A percentile compares a stretch with the other conserved stretches of the same genome.
These are phyloP conservation scores for Siderastrea radians DNA, from an alignment of 92 coral and sea anemone genomes.

Conservation along the genomic window DNA sequence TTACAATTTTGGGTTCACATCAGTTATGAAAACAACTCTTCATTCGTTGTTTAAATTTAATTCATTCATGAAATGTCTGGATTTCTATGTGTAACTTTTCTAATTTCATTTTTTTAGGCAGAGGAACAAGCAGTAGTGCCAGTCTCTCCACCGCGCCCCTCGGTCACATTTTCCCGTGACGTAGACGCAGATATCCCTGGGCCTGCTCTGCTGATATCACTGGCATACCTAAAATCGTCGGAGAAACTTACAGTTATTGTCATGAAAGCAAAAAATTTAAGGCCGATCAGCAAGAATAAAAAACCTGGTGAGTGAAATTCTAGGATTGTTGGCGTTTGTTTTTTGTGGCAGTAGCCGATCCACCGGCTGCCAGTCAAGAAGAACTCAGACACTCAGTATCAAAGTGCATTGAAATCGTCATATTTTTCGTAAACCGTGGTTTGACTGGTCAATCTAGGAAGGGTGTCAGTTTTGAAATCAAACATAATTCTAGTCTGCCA, in stretches of 20 bases:
- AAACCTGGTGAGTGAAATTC: constrained; percentile 79
- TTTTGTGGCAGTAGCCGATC: too few species aligned
- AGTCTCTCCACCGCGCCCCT: constrained; percentile 61
- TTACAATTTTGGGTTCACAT: too few species aligned
- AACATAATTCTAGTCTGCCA: too few species aligned
- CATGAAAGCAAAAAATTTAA: constrained; percentile 89
- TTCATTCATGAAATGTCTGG: neutral
- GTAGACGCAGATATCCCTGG: constrained; percentile 36
- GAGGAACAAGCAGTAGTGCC: constrained; percentile 45
- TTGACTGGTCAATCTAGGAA: too few species aligned
- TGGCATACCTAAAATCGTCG: constrained; percentile 88
- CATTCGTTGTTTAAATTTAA: too few species aligned
- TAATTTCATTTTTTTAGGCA: neutral
- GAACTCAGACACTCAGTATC: too few species aligned
- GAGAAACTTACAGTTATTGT: constrained; percentile 90
- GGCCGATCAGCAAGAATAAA: constrained; percentile 71
- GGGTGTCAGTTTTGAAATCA: too few species aligned
- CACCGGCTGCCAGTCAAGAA: too few species aligned
- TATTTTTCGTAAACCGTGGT: too few species aligned
- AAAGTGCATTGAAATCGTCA: neutral
- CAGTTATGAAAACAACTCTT: too few species aligned
- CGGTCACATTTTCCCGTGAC: constrained; percentile 68
- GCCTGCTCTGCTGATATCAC: constrained; percentile 79
- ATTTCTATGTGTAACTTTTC: neutral
- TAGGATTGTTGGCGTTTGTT: neutral